Percentiles rank a stretch among this genome's conserved stretches.
These are phyloP conservation scores for Piscicola geometra DNA, from an alignment of 2,888 invertebrate species.

Conservation along the genomic window DNA sequence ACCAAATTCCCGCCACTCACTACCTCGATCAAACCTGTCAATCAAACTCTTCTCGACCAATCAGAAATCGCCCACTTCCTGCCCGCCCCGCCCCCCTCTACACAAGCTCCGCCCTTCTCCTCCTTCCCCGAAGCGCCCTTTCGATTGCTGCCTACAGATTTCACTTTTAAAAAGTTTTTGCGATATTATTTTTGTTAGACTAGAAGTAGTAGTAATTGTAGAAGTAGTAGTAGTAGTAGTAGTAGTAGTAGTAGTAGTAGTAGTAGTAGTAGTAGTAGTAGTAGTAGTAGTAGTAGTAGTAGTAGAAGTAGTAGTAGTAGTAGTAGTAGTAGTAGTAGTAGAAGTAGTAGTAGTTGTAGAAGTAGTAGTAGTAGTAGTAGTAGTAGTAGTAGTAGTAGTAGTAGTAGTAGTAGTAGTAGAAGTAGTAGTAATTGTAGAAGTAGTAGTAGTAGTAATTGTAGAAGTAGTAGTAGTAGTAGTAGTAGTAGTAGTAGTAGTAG, in stretches of 20 bases:
- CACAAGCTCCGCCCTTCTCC: neutral
- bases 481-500: constrained; percentile 4
- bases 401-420: neutral
- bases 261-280: constrained; percentile 4
- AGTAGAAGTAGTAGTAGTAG: neutral
- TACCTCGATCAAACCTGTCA: too few relatives aligned
- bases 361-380: neutral
- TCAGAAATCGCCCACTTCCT: constrained; percentile 7
- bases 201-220: too few relatives aligned
- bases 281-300: constrained; percentile 22
- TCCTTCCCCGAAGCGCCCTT: constrained; percentile 22
- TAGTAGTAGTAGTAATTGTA: too few relatives aligned
- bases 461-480: constrained; percentile 13
- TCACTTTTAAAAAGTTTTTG: neutral
- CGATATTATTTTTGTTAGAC: neutral
- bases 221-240: neutral
- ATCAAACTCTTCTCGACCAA: neutral
- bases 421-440: too few relatives aligned
- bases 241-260: neutral
- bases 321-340: constrained; percentile 11
- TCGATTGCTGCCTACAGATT: neutral
- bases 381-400: constrained; percentile 24
- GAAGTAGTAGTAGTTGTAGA: constrained; percentile 6
- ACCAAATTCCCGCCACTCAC: too few relatives aligned
- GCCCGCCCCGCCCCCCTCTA: neutral